Conservation (phyloP, 64 coral and sea anemone species). For the Stylophora pistillata region DNA sequence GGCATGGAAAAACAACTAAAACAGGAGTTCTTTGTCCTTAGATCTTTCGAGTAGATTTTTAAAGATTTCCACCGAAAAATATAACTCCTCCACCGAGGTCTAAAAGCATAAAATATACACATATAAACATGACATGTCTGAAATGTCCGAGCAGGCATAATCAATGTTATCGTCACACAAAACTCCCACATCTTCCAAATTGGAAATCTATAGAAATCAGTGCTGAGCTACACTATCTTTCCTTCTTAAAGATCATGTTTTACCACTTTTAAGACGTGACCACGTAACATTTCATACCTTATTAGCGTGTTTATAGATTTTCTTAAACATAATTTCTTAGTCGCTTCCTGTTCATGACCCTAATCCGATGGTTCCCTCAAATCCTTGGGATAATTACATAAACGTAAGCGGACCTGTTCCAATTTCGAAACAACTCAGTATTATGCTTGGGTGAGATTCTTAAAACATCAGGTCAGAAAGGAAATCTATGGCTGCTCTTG, state of each 20-base stretch:
- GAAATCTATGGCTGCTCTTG: no score
- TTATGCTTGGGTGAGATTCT: no score
- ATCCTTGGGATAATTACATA: slow-evolving; percentile 17
- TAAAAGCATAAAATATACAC: not conserved
- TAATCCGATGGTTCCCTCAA: slow-evolving; percentile 1
- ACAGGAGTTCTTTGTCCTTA: not conserved
- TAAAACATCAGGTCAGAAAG: no score
- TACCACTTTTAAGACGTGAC: not conserved
- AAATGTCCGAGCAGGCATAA: no score
- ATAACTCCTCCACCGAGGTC: not conserved
- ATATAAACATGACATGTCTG: no score
- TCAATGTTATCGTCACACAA: no score
- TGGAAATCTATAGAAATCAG: not conserved
- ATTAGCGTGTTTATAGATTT: not conserved
- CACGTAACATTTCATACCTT: not conserved
- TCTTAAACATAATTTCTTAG: not conserved
- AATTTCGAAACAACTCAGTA: not conserved
- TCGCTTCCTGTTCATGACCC: slow-evolving; percentile 3
- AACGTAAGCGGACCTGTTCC: not conserved
- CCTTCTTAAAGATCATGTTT: not conserved
- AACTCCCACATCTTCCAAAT: not conserved
- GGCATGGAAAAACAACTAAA: not conserved
- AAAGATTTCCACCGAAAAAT: not conserved
- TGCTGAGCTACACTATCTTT: not conserved
- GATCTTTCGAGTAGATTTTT: not conserved